phyloP scores from a whole-genome alignment of 2,888 invertebrate species.

The Papilio elwesi region DNA sequence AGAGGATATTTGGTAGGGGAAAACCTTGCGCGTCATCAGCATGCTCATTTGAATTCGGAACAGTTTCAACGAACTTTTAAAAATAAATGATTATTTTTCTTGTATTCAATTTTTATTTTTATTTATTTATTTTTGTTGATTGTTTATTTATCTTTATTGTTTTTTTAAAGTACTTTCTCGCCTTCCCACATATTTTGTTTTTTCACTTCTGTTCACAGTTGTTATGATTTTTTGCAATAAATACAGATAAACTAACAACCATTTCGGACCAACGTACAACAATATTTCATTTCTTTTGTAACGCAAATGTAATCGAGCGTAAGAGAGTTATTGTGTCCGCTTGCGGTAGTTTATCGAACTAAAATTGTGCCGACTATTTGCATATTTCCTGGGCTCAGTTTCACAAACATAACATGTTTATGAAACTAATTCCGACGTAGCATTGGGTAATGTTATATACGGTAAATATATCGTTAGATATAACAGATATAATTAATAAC shows the following conservation, averaged over 20 bases:
- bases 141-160: too few relatives aligned
- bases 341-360: constrained; percentile 22
- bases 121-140: too few relatives aligned
- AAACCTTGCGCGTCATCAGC: too few relatives aligned
- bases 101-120: too few relatives aligned
- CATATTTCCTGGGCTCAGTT: constrained; percentile 27
- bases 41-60: too few relatives aligned
- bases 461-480: not conserved
- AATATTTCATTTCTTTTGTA: constrained; percentile 24
- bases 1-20: too few relatives aligned
- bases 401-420: constrained; percentile 30
- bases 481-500: not conserved
- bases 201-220: too few relatives aligned
- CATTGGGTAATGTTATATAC: constrained; percentile 1
- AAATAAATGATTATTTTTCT: too few relatives aligned
- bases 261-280: constrained; percentile 5
- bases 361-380: constrained; percentile 21
- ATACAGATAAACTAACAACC: not conserved
- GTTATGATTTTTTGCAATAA: not conserved
- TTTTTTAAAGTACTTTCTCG: too few relatives aligned
- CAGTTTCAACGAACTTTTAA: too few relatives aligned
- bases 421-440: not conserved
- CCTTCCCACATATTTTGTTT: too few relatives aligned
- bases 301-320: constrained; percentile 20
- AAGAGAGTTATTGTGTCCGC: constrained; percentile 19